A percentile compares a stretch with the other conserved stretches of the same genome.
phyloP scores from a whole-genome alignment of 1,140 invertebrate genomes.

The Triops longicaudatus region DNA sequence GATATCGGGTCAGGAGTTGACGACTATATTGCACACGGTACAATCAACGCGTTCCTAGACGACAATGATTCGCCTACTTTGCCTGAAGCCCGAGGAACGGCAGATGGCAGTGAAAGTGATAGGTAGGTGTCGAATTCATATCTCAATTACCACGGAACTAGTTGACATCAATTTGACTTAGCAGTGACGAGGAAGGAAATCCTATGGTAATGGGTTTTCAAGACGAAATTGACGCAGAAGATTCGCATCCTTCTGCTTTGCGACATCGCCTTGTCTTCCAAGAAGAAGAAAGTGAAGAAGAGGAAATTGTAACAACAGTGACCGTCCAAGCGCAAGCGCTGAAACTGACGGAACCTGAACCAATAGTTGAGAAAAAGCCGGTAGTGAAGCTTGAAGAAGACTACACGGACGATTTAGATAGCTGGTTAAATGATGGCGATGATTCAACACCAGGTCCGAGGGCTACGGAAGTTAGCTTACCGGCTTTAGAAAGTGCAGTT shows the following conservation, averaged over 20 bases:
- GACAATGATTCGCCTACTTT: not conserved
- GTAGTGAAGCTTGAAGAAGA: not conserved
- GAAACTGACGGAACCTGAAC: conserved; percentile 31
- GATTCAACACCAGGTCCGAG: not conserved
- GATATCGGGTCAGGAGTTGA: not conserved
- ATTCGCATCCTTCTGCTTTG: conserved; percentile 34
- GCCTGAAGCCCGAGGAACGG: not conserved
- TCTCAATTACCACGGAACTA: not conserved
- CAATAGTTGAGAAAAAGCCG: conserved; percentile 30
- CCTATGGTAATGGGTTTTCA: conserved; percentile 77
- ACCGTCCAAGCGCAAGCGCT: conserved; percentile 27
- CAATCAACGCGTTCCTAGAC: not conserved
- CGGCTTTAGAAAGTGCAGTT: not conserved
- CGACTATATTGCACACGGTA: conserved; percentile 22
- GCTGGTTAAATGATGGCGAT: not conserved
- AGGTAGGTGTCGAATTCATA: not conserved
- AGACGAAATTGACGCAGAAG: conserved; percentile 72
- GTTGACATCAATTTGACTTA: conserved; percentile 46
- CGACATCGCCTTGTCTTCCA: conserved; percentile 20
- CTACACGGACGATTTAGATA: not conserved
- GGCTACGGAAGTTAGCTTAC: not conserved
- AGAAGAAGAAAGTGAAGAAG: conserved; percentile 17
- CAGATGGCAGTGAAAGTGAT: not conserved
- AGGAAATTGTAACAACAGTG: conserved; percentile 28
- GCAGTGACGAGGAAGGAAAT: conserved; percentile 62